phyloP scores from a whole-genome alignment of 2,888 invertebrate species.

The Tenodera sinensis region DNA sequence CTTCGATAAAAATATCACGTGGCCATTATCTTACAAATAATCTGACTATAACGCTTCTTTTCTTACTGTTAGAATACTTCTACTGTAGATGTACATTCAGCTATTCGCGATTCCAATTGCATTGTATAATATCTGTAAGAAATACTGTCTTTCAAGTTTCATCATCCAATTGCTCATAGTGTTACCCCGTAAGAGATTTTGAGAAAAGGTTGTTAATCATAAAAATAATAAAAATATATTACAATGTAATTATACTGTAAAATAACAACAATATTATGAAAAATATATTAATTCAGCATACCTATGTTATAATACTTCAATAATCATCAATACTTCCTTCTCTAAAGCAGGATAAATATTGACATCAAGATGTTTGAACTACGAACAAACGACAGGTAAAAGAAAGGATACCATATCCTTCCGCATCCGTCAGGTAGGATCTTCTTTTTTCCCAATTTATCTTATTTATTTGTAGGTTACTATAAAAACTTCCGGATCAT shows the following conservation, averaged over 20 bases:
- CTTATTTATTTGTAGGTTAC: too few species aligned
- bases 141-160: constrained; percentile 28
- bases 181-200: constrained; percentile 28
- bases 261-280: constrained; percentile 31
- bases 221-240: constrained; percentile 30
- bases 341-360: not conserved
- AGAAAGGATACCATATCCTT: not conserved
- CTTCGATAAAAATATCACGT: constrained; percentile 7
- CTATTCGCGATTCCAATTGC: constrained; percentile 12
- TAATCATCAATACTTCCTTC: not conserved
- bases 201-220: constrained; percentile 32
- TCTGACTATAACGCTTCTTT: constrained; percentile 16
- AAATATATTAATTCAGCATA: constrained; percentile 30
- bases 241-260: constrained; percentile 33
- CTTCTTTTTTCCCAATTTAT: too few species aligned
- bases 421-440: not conserved
- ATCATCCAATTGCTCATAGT: constrained; percentile 29
- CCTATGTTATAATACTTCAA: not conserved
- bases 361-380: not conserved
- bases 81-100: constrained; percentile 16
- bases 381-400: not conserved
- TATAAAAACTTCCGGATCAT: too few species aligned
- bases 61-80: constrained; percentile 12
- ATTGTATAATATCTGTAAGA: constrained; percentile 17
- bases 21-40: constrained; percentile 6